A percentile compares a stretch with the other conserved stretches of the same genome.
phyloP scores from a whole-genome alignment of 1,140 invertebrate genomes.

The Drosophila jambulina region DNA sequence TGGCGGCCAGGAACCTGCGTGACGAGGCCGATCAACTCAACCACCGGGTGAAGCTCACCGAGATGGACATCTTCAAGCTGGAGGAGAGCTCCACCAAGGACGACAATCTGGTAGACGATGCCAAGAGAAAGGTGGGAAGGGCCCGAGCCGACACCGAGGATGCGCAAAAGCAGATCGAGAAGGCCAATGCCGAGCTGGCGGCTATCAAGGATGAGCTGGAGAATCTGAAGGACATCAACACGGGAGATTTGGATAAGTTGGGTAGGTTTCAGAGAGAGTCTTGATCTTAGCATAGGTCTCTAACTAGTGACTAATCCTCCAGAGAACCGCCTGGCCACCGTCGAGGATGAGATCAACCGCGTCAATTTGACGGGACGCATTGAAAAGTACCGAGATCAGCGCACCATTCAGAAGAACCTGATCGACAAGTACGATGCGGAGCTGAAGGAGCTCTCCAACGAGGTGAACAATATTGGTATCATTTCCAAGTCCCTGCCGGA shows the following conservation, averaged over 20 bases:
- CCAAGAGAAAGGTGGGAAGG: constrained; percentile 92
- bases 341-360: constrained; percentile 90
- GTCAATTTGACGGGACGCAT: constrained; percentile 92
- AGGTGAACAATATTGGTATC: constrained; percentile 94
- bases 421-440: constrained; percentile 94
- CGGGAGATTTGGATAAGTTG: constrained; percentile 89
- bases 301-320: background rate
- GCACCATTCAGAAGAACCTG: constrained; percentile 91
- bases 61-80: constrained; percentile 89
- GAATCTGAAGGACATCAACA: constrained; percentile 91
- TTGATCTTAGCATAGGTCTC: background rate
- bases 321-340: constrained; percentile 90
- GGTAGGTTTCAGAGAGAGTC: constrained; percentile 43
- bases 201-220: constrained; percentile 92
- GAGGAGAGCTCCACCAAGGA: constrained; percentile 92
- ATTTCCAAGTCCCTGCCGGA: constrained; percentile 93
- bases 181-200: constrained; percentile 91
- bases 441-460: constrained; percentile 89
- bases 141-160: constrained; percentile 93
- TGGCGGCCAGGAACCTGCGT: constrained; percentile 90
- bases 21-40: constrained; percentile 91
- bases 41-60: constrained; percentile 90
- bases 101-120: constrained; percentile 90
- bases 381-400: constrained; percentile 89
- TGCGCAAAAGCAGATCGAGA: constrained; percentile 92